Percentiles rank a stretch among this genome's conserved stretches.
Evolutionary conservation across 2,113 vertebrate genomes (phyloP).

Genomic region (Psammodynastes pulverulentus): DNA sequence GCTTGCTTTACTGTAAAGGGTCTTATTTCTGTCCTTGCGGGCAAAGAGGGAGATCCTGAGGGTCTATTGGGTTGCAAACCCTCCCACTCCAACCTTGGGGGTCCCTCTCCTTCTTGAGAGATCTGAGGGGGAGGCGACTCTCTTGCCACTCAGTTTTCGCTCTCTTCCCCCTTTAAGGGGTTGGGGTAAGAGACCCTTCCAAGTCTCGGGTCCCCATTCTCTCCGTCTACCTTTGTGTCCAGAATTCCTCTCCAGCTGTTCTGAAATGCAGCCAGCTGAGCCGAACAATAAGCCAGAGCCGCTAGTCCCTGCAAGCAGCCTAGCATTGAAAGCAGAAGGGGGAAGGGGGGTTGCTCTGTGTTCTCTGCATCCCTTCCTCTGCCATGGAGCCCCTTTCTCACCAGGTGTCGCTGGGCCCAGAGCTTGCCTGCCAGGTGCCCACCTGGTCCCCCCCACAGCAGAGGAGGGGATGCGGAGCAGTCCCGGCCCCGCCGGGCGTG

Average conservation of each 20-base stretch:
- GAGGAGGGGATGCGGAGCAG: neutral
- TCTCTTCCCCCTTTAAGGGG: neutral
- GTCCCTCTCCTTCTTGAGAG: neutral
- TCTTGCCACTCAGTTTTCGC: neutral
- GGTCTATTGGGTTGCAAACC: neutral
- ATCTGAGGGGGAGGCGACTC: neutral
- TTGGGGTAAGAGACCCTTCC: neutral
- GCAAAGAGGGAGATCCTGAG: neutral
- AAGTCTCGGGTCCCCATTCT: neutral
- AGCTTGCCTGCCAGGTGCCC: neutral
- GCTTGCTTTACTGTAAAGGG: neutral
- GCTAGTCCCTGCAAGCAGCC: neutral
- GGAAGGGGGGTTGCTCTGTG: neutral
- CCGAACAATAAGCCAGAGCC: neutral
- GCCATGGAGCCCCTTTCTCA: neutral
- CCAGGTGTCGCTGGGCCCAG: neutral
- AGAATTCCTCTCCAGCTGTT: neutral
- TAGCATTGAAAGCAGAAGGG: neutral
- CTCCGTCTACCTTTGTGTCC: neutral
- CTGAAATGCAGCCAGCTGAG: neutral
- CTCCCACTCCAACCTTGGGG: neutral
- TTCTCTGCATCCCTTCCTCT: neutral
- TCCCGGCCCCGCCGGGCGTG: neutral
- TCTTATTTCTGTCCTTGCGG: accelerated
- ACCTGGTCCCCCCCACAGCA: neutral